A percentile compares a stretch with the other conserved stretches of the same genome.
These are phyloP conservation scores for Mugil cephalus DNA, from an alignment of 2,113 vertebrate genomes.

Conservation along the genomic window DNA sequence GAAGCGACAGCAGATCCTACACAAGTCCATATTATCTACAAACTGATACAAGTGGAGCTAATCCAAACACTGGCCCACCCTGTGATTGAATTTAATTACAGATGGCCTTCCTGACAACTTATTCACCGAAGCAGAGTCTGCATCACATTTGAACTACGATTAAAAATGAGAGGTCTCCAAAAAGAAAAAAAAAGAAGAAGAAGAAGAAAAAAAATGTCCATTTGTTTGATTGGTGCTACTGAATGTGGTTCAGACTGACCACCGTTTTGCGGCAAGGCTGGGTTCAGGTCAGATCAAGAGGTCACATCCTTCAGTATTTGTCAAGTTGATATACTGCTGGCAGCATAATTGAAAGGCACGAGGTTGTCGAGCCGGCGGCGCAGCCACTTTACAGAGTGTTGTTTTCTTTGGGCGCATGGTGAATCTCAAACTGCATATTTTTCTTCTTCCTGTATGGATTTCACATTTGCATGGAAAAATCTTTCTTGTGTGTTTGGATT, in stretches of 20 bases:
- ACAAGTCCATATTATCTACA: slow-evolving; percentile 73
- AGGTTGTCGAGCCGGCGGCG: slow-evolving; percentile 67
- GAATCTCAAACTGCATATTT: slow-evolving; percentile 80
- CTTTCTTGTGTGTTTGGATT: slow-evolving; percentile 86
- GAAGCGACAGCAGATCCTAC: slow-evolving; percentile 46
- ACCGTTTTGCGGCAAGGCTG: slow-evolving; percentile 59
- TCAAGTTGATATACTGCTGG: slow-evolving; percentile 80
- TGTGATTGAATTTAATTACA: slow-evolving; percentile 85
- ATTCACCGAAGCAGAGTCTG: slow-evolving; percentile 36
- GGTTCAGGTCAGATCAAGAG: slow-evolving; percentile 77
- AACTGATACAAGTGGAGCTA: slow-evolving; percentile 81
- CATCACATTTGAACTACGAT: slow-evolving; percentile 47
- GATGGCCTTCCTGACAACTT: slow-evolving; percentile 71
- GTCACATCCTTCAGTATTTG: slow-evolving; percentile 82
- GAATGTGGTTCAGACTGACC: slow-evolving; percentile 50
- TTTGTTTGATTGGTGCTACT: slow-evolving; percentile 38
- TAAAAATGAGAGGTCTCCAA: slow-evolving; percentile 21
- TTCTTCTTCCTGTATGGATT: slow-evolving; percentile 84
- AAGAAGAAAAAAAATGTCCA: slow-evolving; percentile 2
- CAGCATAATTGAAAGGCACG: slow-evolving; percentile 78
- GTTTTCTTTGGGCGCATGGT: slow-evolving; percentile 79
- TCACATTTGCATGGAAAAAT: slow-evolving; percentile 86
- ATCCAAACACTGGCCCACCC: slow-evolving; percentile 85
- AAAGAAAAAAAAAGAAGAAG: too few species aligned
- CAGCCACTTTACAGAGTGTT: slow-evolving; percentile 74